Base-by-base conservation (phyloP, 2,888 invertebrate genomes). In the Caenorhabditis macrosperma region DNA sequence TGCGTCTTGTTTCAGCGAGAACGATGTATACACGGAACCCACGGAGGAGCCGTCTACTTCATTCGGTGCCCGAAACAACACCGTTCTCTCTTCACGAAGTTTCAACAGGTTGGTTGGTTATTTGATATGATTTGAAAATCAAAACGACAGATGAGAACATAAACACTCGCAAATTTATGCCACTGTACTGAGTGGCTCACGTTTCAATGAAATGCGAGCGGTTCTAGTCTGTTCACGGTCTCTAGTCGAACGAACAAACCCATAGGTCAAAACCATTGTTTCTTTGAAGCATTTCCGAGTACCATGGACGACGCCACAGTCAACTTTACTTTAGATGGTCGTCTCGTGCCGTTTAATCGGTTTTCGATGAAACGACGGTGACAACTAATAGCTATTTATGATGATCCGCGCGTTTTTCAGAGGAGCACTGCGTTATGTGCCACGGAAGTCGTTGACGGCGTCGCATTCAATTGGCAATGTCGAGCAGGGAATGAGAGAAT, bases 401-500 rank as follows among this genome's bases (percentile, higher is more conserved):
- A 63, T 72, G 57, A 72, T 72, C 52, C 26, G 12, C 6, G 20
- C 41, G 20, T 35, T 35, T 80, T 80, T 41, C 71, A 80, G 80
- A 61, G 80, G 80, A 64, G 80, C 69, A 24, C 48, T 80, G 24
- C 59, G 81, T 17, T 79, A 78, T 59, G 57, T 72, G 67, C 71
- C 76, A 52, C 64, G 82, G 61, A 82, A 81, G 59, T 76, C 82
- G 22, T 69, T 87, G n/a, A 86, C 87, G 2, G 71, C 85, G 0
- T 88, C 88, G 1, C 85, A 87, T 33, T 83, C 83, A 20, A 86
- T 86, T 50, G 88, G 88, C 6, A 88, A 88, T 80, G 85, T 88
- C 6, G 87, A 83, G 48, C 80, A 82, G 52, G 82, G 78, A 44
- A 68, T 82, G 69, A 59, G 81, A 7, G 80, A 84, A 15, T 41